A percentile compares a stretch with the other conserved stretches of the same genome.
Evolutionary conservation across 2,797 vertebrate species (phyloP).

Genomic region (Erpetoichthys calabaricus): DNA sequence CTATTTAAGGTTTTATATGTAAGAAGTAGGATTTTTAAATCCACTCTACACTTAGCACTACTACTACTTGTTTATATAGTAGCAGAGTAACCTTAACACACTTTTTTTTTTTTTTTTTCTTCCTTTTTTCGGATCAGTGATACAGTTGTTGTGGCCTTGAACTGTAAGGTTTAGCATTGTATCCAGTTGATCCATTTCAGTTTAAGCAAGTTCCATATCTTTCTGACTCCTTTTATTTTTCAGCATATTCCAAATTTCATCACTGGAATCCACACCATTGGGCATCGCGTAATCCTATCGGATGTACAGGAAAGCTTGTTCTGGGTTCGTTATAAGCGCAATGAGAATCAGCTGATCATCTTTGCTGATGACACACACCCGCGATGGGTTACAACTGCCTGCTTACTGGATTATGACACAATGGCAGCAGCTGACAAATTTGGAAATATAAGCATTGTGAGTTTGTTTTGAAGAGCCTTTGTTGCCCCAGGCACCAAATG

Average conservation of each 20-base stretch:
- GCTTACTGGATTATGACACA: constrained; percentile 87
- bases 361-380: constrained; percentile 94
- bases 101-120: no score
- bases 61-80: no score
- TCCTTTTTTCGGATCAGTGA: no score
- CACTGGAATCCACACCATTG: constrained; percentile 81
- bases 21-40: no score
- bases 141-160: no score
- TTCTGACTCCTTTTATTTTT: not conserved
- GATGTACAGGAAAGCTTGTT: constrained; percentile 96
- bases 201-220: no score
- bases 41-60: no score
- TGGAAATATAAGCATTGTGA: constrained; percentile 92
- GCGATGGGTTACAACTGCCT: constrained; percentile 90
- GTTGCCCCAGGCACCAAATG: not conserved
- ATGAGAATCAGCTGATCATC: constrained; percentile 96
- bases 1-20: no score
- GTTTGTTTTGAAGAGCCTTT: constrained; percentile 24
- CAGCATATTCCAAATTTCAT: constrained; percentile 94
- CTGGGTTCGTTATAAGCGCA: constrained; percentile 91
- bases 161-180: no score
- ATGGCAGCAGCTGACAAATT: constrained; percentile 96
- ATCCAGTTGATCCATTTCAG: no score
- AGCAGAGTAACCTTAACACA: no score
- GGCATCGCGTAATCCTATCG: constrained; percentile 83